Percentiles rank a stretch among this genome's conserved stretches.
Conservation (phyloP, 1,140 invertebrate species). For the Choristoneura fumiferana region DNA sequence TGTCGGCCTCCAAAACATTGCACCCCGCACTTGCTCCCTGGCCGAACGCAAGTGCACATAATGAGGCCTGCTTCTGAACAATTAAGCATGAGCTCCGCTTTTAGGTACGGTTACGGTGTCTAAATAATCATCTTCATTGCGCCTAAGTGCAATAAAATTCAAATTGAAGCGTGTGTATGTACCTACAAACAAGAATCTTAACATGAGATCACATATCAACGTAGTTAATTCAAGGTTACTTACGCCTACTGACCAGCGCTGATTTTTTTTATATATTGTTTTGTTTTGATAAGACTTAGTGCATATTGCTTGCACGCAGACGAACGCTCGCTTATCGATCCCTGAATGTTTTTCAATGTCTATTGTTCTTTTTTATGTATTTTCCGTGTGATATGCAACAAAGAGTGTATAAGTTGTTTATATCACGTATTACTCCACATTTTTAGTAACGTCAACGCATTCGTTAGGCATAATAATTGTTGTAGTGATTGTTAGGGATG, state of each 20-base stretch:
- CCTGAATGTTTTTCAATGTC: constrained; percentile 33
- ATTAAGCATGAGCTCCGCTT: background rate
- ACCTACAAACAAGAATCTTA: too few relatives aligned
- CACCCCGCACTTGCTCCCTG: constrained; percentile 45
- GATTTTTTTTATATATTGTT: constrained; percentile 51
- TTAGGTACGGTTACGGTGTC: too few relatives aligned
- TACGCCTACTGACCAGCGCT: constrained; percentile 35
- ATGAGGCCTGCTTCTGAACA: too few relatives aligned
- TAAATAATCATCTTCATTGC: too few relatives aligned
- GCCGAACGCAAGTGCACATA: constrained; percentile 4
- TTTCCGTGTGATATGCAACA: too few relatives aligned
- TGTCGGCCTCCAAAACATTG: constrained; percentile 62
- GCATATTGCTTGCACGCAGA: constrained; percentile 36
- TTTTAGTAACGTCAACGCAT: too few relatives aligned
- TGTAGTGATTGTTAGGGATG: too few relatives aligned
- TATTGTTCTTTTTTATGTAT: background rate
- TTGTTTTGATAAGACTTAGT: constrained; percentile 59
- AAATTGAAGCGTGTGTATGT: too few relatives aligned
- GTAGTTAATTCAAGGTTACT: constrained; percentile 42
- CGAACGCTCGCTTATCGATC: constrained; percentile 40
- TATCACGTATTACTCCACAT: too few relatives aligned
- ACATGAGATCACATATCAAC: background rate
- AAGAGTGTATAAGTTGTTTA: too few relatives aligned
- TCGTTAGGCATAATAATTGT: too few relatives aligned
- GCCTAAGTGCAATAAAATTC: too few relatives aligned